These are phyloP conservation scores for Oryctolagus cuniculus DNA, from an alignment of 2,113 vertebrate species.

Conservation along the genomic window DNA sequence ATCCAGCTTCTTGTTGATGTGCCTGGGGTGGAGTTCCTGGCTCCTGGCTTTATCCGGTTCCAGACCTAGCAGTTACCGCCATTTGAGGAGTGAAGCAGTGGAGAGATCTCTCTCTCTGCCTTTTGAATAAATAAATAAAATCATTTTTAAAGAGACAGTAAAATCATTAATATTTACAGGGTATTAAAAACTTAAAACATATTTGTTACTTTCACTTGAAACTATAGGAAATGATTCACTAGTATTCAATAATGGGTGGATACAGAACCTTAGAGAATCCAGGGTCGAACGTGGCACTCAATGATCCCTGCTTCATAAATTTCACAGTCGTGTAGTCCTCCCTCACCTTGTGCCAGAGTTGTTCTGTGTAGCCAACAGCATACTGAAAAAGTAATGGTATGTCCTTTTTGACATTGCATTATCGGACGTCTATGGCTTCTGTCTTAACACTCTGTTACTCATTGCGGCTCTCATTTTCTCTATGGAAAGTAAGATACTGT, in stretches of 20 bases:
- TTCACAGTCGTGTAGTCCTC: background rate
- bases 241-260: background rate
- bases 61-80: too few species aligned
- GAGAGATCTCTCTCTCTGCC: too few species aligned
- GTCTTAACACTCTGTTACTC: background rate
- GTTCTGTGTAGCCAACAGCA: background rate
- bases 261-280: background rate
- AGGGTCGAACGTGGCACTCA: background rate
- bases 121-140: too few species aligned
- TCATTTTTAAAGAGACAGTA: background rate
- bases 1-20: too few species aligned
- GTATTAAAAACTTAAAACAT: background rate
- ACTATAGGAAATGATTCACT: background rate
- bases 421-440: background rate
- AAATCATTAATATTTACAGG: background rate
- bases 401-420: background rate
- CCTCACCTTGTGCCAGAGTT: fast-evolving
- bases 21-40: too few species aligned
- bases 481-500: background rate
- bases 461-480: background rate
- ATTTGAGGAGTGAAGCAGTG: too few species aligned
- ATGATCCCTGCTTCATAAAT: background rate
- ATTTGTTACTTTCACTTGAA: background rate
- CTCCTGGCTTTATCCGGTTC: too few species aligned
- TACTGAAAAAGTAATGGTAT: background rate